Evolutionary conservation across 2,888 invertebrate genomes (phyloP).

Genomic region (Melinaea marsaeus): DNA sequence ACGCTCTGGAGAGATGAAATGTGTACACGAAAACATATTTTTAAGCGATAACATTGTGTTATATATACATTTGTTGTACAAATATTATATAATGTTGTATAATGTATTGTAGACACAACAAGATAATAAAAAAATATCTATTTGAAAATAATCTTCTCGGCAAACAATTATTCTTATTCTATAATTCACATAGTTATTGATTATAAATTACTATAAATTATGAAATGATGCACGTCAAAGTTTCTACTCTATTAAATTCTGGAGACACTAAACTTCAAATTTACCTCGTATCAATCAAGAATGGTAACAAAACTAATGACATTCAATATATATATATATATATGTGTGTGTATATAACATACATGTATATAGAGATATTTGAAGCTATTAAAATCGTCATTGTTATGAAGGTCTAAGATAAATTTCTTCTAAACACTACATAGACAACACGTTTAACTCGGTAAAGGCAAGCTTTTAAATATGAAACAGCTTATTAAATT

Average conservation of each 20-base stretch:
- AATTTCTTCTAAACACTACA: neutral
- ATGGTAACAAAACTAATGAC: neutral
- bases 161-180: no score
- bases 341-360: neutral
- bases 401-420: neutral
- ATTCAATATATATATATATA: neutral
- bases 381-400: neutral
- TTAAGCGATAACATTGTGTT: no score
- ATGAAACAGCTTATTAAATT: slow-evolving; percentile 11
- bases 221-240: no score
- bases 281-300: neutral
- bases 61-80: no score
- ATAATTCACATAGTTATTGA: no score
- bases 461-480: neutral
- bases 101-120: no score
- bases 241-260: no score
- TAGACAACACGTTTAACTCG: neutral
- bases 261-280: neutral
- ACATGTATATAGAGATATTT: neutral
- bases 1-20: slow-evolving; percentile 2
- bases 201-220: no score
- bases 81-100: no score
- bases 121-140: no score
- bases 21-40: neutral
- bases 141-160: no score